Base-by-base conservation (phyloP, 2,888 invertebrate genomes). In the Anagyrus pseudococci region DNA sequence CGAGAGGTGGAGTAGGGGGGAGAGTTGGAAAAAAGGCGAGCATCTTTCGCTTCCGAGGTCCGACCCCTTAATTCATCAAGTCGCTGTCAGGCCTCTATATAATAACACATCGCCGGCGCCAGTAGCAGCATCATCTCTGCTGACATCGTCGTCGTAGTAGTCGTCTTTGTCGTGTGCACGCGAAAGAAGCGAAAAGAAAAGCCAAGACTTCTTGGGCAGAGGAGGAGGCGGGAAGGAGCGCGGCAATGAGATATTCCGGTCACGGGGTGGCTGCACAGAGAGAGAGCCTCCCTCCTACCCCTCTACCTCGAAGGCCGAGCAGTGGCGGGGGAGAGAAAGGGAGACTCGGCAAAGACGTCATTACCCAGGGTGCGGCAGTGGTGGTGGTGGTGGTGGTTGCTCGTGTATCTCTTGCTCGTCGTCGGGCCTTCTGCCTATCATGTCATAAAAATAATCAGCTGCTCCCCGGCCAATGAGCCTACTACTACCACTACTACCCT, bases 371-470 rank as follows among this genome's bases (percentile, higher is more conserved):
- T 67, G 73, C 67, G 75, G n/a, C n/a, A n/a, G n/a, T 33, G 73
- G 15, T 15, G 10, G 19, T 43, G 6, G 19, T 43, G 43, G 19
- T 17, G 43, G 43, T 43, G 43, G 10, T 6, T 37, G 8, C 37
- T 8, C n/a, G 43, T 2, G 43, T 17, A n/a, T 43, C 15, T 43
- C 33, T 33, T 6, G 33, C 33, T n/a, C n/a, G n/a, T n/a, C 67
- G 71, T 76, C 75, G 74, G 75, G 75, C 73, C 74, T 71, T 72
- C 72, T 70, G 70, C 69, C 70, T 72, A 29, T 37, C 79, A 78
- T 75, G 74, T 77, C 79, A 78, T 80, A 80, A 80, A 80, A 80
- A 80, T 80, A 80, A 80, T 80, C 80, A 80, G 75, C 76, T n/a
- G n/a, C n/a, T 75, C 69, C 64, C 57, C 74, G 72, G 74, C 76